Evolutionary conservation across 2,113 vertebrate genomes (phyloP).

Genomic region (Herpailurus yagouaroundi): DNA sequence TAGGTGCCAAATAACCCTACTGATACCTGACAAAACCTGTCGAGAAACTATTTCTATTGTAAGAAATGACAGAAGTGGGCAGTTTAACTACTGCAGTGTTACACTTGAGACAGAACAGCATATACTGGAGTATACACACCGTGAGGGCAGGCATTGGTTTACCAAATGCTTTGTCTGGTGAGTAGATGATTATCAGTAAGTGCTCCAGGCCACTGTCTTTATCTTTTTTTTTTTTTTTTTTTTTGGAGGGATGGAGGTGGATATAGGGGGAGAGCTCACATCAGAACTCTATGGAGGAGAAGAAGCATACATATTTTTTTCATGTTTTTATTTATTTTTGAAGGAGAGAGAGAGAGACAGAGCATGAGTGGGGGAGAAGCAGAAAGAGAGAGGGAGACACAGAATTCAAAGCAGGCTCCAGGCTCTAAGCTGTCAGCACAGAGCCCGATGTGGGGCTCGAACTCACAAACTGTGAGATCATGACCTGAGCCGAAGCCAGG

Average conservation of each 20-base stretch:
- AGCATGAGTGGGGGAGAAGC: too few species aligned
- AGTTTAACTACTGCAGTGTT: not conserved
- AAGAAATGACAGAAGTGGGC: not conserved
- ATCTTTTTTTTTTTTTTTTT: not conserved
- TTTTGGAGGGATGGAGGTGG: rapidly evolving
- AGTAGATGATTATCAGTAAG: not conserved
- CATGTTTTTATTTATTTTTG: too few species aligned
- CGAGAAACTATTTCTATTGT: not conserved
- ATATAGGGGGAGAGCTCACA: not conserved
- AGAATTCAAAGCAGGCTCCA: too few species aligned
- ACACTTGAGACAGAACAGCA: not conserved
- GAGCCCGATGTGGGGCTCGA: too few species aligned
- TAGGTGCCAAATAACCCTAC: not conserved
- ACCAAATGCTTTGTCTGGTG: not conserved
- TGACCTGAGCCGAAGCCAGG: too few species aligned
- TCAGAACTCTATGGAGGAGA: not conserved
- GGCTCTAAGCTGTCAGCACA: too few species aligned
- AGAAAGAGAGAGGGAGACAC: too few species aligned
- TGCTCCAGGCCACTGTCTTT: not conserved
- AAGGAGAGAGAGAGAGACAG: too few species aligned
- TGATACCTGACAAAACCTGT: slow-evolving; percentile 9
- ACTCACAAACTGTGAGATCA: too few species aligned
- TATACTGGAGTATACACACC: not conserved
- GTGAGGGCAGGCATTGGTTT: not conserved
- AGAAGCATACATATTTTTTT: not conserved